These are phyloP conservation scores for Corythaeola cristata DNA, from an alignment of 2,113 vertebrate genomes.

Conservation along the genomic window DNA sequence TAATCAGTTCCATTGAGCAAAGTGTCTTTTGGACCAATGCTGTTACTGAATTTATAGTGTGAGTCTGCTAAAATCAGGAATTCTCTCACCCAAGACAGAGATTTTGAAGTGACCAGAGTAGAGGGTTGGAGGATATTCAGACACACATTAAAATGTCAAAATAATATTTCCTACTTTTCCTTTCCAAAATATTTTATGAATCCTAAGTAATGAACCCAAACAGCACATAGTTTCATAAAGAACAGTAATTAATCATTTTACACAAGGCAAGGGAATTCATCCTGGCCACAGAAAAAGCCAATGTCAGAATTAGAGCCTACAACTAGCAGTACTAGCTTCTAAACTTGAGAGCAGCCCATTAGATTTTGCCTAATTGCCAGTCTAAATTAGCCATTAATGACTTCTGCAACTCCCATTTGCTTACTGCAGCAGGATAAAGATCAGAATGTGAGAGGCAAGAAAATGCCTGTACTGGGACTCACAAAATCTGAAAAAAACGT, in stretches of 20 bases:
- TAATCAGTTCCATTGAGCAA: neutral
- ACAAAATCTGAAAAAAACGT: neutral
- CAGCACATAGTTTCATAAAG: neutral
- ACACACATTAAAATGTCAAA: neutral
- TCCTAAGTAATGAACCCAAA: neutral
- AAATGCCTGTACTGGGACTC: neutral
- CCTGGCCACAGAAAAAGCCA: neutral
- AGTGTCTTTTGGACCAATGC: neutral
- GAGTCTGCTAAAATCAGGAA: neutral
- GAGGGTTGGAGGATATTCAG: neutral
- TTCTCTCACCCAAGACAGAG: neutral
- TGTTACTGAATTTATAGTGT: neutral
- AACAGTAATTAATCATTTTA: neutral
- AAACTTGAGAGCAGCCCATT: neutral
- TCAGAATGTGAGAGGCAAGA: neutral
- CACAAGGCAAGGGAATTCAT: neutral
- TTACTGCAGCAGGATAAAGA: conserved; percentile 33
- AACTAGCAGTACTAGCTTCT: neutral
- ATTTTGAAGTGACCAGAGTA: neutral
- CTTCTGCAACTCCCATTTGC: conserved; percentile 3
- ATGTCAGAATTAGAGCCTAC: neutral
- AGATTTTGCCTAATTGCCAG: conserved; percentile 24
- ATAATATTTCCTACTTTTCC: neutral
- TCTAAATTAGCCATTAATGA: conserved; percentile 42
- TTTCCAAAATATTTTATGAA: neutral